These are phyloP conservation scores for Poeciliopsis turneri DNA, from an alignment of 2,797 vertebrate genomes.

Conservation along the genomic window DNA sequence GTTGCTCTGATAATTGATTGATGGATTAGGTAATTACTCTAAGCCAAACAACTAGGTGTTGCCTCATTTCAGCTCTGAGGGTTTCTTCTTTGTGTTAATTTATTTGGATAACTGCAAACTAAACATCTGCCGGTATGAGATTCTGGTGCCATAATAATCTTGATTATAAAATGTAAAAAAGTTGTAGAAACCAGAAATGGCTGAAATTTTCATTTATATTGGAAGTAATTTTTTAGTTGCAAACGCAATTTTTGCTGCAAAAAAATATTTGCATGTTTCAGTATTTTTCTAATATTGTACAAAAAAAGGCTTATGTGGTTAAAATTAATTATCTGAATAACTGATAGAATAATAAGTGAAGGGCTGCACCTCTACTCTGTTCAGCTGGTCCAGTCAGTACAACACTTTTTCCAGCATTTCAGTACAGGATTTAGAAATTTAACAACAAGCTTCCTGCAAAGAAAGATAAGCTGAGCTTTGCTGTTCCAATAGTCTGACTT, in stretches of 20 bases:
- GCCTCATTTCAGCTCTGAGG: neutral
- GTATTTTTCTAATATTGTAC: too few species aligned
- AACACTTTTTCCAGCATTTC: neutral
- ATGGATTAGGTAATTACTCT: neutral
- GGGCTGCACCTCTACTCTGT: neutral
- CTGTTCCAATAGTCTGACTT: neutral
- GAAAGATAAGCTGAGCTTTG: neutral
- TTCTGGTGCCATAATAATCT: neutral
- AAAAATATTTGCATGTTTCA: too few species aligned
- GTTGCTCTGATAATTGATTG: slow-evolving; percentile 7
- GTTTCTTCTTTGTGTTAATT: neutral
- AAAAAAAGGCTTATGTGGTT: too few species aligned
- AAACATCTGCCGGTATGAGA: neutral
- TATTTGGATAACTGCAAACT: neutral
- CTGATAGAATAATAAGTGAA: neutral
- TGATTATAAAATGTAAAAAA: neutral
- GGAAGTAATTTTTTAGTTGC: too few species aligned
- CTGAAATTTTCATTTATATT: too few species aligned
- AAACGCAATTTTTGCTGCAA: too few species aligned
- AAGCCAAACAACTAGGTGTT: neutral
- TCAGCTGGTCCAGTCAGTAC: neutral
- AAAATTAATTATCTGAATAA: too few species aligned
- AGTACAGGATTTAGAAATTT: neutral
- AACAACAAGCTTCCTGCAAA: neutral
- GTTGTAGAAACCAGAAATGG: too few species aligned